Conservation (phyloP, 2,888 invertebrate genomes). For the Agriotes lineatus region DNA sequence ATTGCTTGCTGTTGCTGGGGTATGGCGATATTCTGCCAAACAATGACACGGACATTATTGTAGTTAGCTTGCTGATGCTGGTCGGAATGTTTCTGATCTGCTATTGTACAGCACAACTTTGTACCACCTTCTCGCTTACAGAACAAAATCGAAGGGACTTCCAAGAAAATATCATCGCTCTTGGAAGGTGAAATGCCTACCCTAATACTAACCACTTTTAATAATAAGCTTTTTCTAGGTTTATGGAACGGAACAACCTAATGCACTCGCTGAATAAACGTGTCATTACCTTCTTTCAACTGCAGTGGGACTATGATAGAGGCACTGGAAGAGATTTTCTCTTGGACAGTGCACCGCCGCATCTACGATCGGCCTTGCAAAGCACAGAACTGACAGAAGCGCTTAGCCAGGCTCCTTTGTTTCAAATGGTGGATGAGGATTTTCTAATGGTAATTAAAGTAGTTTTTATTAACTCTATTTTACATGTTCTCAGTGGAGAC, state of each 20-base stretch:
- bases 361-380: conserved; percentile 20
- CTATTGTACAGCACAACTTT: conserved; percentile 20
- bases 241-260: conserved; percentile 10
- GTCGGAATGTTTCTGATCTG: conserved; percentile 16
- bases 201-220: not conserved
- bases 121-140: conserved; percentile 6
- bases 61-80: not conserved
- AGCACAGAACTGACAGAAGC: conserved; percentile 14
- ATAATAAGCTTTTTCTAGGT: conserved; percentile 9
- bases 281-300: conserved; percentile 18
- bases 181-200: conserved; percentile 30
- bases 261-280: conserved; percentile 3
- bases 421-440: conserved; percentile 35
- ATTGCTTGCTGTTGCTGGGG: not conserved
- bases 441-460: conserved; percentile 36
- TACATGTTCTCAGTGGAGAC: no score
- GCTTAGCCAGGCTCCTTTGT: conserved; percentile 13
- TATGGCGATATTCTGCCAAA: conserved; percentile 21
- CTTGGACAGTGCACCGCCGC: conserved; percentile 5
- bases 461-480: no score
- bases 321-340: conserved; percentile 18
- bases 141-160: conserved; percentile 15
- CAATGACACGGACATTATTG: not conserved
- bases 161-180: conserved; percentile 22
- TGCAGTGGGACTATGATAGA: conserved; percentile 29